Evolutionary conservation across 2,113 vertebrate genomes (phyloP).

Genomic region (Saguinus midas): DNA sequence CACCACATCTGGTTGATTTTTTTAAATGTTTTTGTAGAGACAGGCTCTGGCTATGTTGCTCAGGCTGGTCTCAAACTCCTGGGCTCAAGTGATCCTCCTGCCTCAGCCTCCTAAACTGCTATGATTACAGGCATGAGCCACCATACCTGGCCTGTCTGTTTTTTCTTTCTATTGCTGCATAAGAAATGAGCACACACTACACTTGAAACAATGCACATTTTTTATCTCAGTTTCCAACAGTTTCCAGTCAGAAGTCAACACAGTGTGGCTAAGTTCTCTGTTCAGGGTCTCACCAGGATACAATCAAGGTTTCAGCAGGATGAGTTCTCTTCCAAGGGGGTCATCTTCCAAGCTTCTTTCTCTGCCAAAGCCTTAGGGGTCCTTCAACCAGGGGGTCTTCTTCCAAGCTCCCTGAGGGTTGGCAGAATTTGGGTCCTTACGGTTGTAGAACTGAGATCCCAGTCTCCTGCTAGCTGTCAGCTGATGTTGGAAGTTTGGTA

Average conservation of each 20-base stretch:
- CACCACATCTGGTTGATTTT: no score
- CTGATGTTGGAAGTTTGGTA: background rate
- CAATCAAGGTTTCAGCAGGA: background rate
- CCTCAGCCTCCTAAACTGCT: no score
- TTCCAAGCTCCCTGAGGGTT: background rate
- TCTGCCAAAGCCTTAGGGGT: no score
- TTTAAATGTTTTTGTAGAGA: accelerated
- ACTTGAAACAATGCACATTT: background rate
- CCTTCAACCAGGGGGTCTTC: background rate
- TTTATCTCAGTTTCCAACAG: background rate
- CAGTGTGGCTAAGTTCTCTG: background rate
- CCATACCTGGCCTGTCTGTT: background rate
- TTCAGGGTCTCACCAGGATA: background rate
- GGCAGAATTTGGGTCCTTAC: background rate
- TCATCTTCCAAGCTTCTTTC: background rate
- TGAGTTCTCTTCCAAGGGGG: background rate
- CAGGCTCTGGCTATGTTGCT: no score
- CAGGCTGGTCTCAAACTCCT: no score
- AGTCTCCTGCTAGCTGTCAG: background rate
- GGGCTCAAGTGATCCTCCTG: no score
- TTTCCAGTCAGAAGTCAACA: background rate
- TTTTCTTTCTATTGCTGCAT: background rate
- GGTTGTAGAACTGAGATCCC: background rate
- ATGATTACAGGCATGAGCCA: no score
- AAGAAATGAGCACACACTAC: background rate